phyloP scores from a whole-genome alignment of 2,888 invertebrate genomes.

The Disparrhopalites patrizii region DNA sequence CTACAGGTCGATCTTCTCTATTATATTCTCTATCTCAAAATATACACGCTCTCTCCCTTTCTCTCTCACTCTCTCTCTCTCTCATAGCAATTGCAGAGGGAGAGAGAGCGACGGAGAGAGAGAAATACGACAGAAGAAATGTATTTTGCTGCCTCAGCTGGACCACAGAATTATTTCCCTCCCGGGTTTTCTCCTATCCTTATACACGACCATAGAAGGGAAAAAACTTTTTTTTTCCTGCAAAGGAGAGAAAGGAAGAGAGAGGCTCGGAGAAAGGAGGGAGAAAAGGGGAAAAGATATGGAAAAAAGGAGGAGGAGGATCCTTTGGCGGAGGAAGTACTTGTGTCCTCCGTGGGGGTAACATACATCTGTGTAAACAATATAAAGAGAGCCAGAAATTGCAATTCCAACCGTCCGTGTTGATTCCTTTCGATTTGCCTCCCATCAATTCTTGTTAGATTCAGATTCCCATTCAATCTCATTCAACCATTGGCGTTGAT shows the following conservation, averaged over 20 bases:
- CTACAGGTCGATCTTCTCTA: slow-evolving; percentile 21
- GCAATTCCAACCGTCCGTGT: slow-evolving; percentile 17
- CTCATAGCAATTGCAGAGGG: not conserved
- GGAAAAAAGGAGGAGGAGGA: not conserved
- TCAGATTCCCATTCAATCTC: slow-evolving; percentile 30
- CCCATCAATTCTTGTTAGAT: slow-evolving; percentile 29
- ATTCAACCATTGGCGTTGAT: slow-evolving; percentile 33
- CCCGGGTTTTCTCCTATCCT: slow-evolving; percentile 31
- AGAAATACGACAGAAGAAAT: slow-evolving; percentile 19
- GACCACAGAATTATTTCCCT: slow-evolving; percentile 36
- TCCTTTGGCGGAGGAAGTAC: too few relatives aligned
- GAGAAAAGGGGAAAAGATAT: too few relatives aligned
- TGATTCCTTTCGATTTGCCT: slow-evolving; percentile 31
- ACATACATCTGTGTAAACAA: slow-evolving; percentile 13
- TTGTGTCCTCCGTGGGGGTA: too few relatives aligned
- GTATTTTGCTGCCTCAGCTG: slow-evolving; percentile 32
- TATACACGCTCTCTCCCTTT: not conserved
- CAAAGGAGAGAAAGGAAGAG: too few relatives aligned
- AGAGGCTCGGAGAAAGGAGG: too few relatives aligned
- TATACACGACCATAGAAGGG: not conserved
- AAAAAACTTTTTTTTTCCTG: too few relatives aligned
- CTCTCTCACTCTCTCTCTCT: not conserved
- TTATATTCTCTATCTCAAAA: slow-evolving; percentile 20
- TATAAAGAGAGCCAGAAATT: slow-evolving; percentile 2
- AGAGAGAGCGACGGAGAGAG: not conserved